phyloP scores from a whole-genome alignment of 2,888 invertebrate genomes.

The Netelia melanura region DNA sequence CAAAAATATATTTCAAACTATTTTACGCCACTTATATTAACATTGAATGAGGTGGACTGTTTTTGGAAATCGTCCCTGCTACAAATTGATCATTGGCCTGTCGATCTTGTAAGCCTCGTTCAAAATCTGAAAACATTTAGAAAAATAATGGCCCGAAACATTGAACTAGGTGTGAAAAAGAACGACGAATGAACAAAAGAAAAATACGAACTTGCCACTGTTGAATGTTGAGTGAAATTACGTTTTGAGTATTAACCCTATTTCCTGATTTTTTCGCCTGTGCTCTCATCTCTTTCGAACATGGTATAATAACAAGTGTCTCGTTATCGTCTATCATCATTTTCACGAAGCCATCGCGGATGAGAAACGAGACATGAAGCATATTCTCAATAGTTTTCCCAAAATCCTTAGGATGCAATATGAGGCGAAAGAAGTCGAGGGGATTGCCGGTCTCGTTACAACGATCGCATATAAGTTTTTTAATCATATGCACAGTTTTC shows the following conservation, averaged over 20 bases:
- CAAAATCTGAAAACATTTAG: conserved; percentile 74
- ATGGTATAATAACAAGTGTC: conserved; percentile 76
- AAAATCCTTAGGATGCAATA: conserved; percentile 88
- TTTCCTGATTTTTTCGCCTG: conserved; percentile 73
- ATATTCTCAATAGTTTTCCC: conserved; percentile 88
- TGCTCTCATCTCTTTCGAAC: conserved; percentile 77
- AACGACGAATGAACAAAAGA: too few relatives aligned
- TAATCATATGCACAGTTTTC: conserved; percentile 86
- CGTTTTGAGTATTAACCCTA: conserved; percentile 86
- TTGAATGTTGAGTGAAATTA: conserved; percentile 86
- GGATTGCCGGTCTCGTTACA: conserved; percentile 84
- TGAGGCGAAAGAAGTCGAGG: conserved; percentile 87
- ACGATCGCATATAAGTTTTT: conserved; percentile 84
- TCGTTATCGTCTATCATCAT: conserved; percentile 79
- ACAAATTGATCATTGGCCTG: conserved; percentile 79
- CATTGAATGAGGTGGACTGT: neutral
- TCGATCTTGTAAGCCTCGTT: conserved; percentile 72
- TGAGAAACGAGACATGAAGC: conserved; percentile 88
- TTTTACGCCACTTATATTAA: neutral
- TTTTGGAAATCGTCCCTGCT: neutral
- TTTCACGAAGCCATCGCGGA: conserved; percentile 86
- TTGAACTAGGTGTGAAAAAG: neutral
- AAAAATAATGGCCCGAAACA: neutral
- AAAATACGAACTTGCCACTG: conserved; percentile 86
- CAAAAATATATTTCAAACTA: conserved; percentile 33